phyloP scores from a whole-genome alignment of 1,140 invertebrate species.

The Drosophila aff. region DNA sequence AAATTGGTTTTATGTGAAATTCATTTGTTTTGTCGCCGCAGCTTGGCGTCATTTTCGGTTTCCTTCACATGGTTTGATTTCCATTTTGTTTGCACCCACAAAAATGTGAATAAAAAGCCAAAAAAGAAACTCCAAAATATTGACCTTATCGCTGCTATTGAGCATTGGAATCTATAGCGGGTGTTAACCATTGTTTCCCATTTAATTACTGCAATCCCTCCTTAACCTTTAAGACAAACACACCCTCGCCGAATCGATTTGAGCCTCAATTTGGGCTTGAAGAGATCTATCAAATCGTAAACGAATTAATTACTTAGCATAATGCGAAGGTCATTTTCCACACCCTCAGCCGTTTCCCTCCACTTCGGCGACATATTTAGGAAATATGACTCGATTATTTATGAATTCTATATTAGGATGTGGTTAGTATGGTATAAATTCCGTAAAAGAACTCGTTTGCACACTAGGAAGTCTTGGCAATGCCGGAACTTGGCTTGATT shows the following conservation, averaged over 20 bases:
- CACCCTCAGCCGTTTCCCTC: constrained; percentile 20
- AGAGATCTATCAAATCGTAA: constrained; percentile 38
- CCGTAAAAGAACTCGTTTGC: constrained; percentile 64
- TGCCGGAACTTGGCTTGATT: constrained; percentile 58
- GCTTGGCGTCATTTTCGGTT: constrained; percentile 19
- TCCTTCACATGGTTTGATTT: constrained; percentile 61
- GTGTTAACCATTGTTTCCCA: constrained; percentile 49
- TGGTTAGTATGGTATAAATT: constrained; percentile 24
- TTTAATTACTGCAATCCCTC: constrained; percentile 40
- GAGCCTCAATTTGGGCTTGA: constrained; percentile 28
- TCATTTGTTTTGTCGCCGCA: constrained; percentile 35
- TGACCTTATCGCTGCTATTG: constrained; percentile 68
- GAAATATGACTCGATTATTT: constrained; percentile 53
- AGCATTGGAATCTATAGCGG: constrained; percentile 41
- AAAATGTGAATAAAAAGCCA: constrained; percentile 11
- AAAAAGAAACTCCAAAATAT: constrained; percentile 35
- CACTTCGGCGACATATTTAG: constrained; percentile 41
- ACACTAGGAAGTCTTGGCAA: constrained; percentile 64
- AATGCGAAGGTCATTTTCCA: constrained; percentile 50
- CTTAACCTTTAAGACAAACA: constrained; percentile 42
- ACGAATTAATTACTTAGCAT: constrained; percentile 49
- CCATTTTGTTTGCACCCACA: constrained; percentile 49
- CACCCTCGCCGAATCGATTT: constrained; percentile 22
- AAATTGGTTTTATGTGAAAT: constrained; percentile 50
- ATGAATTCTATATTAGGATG: constrained; percentile 59